These are phyloP conservation scores for Cheilosia vulpina DNA, from an alignment of 2,888 invertebrate species.

Conservation along the genomic window DNA sequence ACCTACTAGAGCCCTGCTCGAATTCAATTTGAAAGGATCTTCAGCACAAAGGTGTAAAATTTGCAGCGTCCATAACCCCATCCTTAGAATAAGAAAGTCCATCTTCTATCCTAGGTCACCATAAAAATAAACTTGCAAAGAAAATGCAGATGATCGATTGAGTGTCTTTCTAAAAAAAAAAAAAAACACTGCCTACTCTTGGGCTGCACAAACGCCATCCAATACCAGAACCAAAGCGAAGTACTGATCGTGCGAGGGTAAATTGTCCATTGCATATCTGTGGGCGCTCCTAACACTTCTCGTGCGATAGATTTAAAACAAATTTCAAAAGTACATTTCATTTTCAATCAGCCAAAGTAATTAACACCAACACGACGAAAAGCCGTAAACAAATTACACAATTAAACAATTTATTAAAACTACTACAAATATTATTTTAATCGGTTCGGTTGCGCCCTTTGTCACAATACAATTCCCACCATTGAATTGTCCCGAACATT, in stretches of 20 bases:
- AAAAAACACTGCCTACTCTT: neutral
- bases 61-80: too few relatives aligned
- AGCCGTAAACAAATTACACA: conserved; percentile 28
- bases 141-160: too few relatives aligned
- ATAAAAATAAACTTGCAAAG: too few relatives aligned
- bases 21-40: too few relatives aligned
- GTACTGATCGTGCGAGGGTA: neutral
- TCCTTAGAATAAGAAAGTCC: too few relatives aligned
- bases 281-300: neutral
- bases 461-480: neutral
- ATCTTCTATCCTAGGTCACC: too few relatives aligned
- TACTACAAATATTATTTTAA: conserved; percentile 66
- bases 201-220: neutral
- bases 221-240: neutral
- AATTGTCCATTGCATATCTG: neutral
- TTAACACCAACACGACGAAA: neutral
- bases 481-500: neutral
- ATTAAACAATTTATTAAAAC: conserved; percentile 55
- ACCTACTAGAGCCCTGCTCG: too few relatives aligned
- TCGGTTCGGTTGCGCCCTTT: conserved; percentile 41
- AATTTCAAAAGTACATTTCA: neutral
- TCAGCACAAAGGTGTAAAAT: too few relatives aligned
- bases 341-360: neutral
- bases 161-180: too few relatives aligned
- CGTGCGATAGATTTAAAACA: neutral